These are phyloP conservation scores for Diploscapter pachys DNA, from an alignment of 1,140 invertebrate species.

Conservation along the genomic window DNA sequence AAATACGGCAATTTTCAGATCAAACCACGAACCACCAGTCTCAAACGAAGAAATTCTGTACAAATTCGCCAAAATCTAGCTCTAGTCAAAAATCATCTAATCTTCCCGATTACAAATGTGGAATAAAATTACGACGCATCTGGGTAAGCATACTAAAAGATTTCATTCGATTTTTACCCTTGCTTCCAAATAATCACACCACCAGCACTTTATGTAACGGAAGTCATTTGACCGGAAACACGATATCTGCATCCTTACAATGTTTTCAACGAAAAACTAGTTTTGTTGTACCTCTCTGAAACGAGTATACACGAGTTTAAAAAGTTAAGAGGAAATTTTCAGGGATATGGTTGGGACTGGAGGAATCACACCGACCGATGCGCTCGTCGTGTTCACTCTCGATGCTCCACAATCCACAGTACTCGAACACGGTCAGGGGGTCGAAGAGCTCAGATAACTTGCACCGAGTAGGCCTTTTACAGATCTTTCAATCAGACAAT, in stretches of 20 bases:
- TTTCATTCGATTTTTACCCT: neutral
- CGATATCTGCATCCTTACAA: neutral
- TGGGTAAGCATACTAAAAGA: conserved; percentile 8
- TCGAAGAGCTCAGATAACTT: conserved; percentile 56
- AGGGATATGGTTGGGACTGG: conserved; percentile 37
- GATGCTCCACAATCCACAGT: conserved; percentile 53
- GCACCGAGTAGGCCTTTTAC: conserved; percentile 32
- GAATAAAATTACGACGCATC: conserved; percentile 35
- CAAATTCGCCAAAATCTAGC: neutral
- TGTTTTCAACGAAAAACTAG: conserved; percentile 9
- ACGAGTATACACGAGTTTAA: no score
- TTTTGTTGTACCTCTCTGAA: neutral
- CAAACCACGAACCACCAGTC: no score
- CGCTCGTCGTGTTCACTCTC: conserved; percentile 46
- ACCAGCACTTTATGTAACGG: no score
- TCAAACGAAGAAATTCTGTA: neutral
- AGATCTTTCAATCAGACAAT: neutral
- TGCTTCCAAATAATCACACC: no score
- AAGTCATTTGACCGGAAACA: neutral
- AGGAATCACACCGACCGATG: conserved; percentile 41
- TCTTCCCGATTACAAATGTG: conserved; percentile 18
- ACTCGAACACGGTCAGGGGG: conserved; percentile 42
- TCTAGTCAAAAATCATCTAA: no score
- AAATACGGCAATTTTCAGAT: no score
- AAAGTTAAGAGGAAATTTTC: neutral